Evolutionary conservation across 2,888 invertebrate genomes (phyloP).

Genomic region (Mylabris sibirica): DNA sequence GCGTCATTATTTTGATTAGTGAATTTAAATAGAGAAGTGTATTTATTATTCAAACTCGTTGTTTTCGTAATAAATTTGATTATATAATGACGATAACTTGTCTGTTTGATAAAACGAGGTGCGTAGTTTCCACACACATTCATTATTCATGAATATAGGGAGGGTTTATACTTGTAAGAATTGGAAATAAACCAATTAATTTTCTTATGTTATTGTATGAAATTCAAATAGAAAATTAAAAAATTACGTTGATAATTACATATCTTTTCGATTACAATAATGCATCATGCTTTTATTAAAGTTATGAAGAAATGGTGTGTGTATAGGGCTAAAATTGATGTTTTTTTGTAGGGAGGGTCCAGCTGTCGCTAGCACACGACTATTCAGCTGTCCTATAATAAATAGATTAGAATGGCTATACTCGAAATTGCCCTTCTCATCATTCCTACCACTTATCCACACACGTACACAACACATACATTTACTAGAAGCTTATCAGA

Average conservation of each 20-base stretch:
- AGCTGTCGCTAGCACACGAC: constrained; percentile 44
- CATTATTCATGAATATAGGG: constrained; percentile 22
- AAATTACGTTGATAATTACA: too few relatives aligned
- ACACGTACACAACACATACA: background rate
- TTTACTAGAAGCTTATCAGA: background rate
- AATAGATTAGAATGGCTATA: constrained; percentile 17
- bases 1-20: constrained; percentile 9
- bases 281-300: background rate
- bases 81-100: constrained; percentile 1
- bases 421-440: background rate
- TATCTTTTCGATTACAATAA: background rate
- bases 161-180: constrained; percentile 14
- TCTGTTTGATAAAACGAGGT: constrained; percentile 3
- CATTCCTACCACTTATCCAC: constrained; percentile 1
- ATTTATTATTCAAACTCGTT: constrained; percentile 26
- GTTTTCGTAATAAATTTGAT: constrained; percentile 18
- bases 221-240: background rate
- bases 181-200: background rate
- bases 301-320: background rate
- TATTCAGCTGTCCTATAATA: constrained; percentile 44
- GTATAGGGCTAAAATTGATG: background rate
- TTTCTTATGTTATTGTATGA: background rate
- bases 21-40: constrained; percentile 18
- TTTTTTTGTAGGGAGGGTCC: constrained; percentile 22
- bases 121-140: constrained; percentile 15